Percentiles rank a stretch among this genome's conserved stretches.
Evolutionary conservation across 2,888 invertebrate species (phyloP).

Genomic region (Archips xylosteana): DNA sequence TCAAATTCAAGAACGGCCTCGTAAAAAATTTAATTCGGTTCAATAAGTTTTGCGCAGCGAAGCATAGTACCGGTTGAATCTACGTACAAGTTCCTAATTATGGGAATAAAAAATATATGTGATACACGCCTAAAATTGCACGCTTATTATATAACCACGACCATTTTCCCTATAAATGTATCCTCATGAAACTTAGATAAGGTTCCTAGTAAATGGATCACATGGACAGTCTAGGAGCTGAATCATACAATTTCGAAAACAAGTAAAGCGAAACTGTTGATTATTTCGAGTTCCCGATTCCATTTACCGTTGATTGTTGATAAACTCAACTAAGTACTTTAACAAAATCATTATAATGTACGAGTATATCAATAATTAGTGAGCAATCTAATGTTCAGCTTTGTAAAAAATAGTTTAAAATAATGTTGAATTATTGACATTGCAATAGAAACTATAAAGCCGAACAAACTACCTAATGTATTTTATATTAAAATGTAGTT

Average conservation of each 20-base stretch:
- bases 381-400: too few species aligned
- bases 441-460: too few species aligned
- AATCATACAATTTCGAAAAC: background rate
- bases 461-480: too few species aligned
- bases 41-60: slow-evolving; percentile 31
- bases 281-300: background rate
- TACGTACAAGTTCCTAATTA: slow-evolving; percentile 2
- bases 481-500: too few species aligned
- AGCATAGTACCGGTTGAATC: slow-evolving; percentile 22
- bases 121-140: background rate
- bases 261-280: background rate
- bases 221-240: background rate
- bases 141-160: background rate
- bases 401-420: too few species aligned
- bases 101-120: background rate
- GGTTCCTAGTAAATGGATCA: slow-evolving; percentile 15
- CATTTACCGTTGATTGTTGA: background rate
- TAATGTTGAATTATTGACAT: too few species aligned
- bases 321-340: background rate
- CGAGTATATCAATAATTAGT: too few species aligned
- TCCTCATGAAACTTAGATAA: slow-evolving; percentile 6
- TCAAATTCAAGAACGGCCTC: background rate
- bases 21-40: slow-evolving; percentile 21
- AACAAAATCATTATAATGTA: too few species aligned
- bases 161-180: background rate